Conservation (phyloP, 2,113 vertebrate species). For the Stegastes partitus region DNA sequence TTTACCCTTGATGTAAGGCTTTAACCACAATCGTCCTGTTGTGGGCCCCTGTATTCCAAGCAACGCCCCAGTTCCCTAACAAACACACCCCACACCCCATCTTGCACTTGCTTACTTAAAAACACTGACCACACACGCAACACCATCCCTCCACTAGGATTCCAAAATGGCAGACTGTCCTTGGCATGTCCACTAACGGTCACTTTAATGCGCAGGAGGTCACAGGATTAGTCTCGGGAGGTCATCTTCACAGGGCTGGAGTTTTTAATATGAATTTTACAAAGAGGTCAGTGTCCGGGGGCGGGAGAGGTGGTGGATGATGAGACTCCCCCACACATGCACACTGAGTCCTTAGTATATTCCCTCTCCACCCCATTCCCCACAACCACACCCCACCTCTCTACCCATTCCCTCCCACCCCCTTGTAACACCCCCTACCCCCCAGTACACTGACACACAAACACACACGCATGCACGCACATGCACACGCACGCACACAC, state of each 20-base stretch:
- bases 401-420: slow-evolving; percentile 56
- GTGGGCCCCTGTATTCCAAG: slow-evolving; percentile 34
- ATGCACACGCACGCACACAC: slow-evolving; percentile 15
- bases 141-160: slow-evolving; percentile 31
- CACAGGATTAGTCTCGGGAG: slow-evolving; percentile 81
- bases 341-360: slow-evolving; percentile 59
- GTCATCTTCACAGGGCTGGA: slow-evolving; percentile 77
- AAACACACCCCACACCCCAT: slow-evolving; percentile 35
- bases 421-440: slow-evolving; percentile 26
- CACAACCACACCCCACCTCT: slow-evolving; percentile 47
- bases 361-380: slow-evolving; percentile 45
- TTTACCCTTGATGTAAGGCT: neutral
- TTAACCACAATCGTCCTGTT: slow-evolving; percentile 35
- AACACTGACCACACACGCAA: slow-evolving; percentile 46
- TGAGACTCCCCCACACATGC: slow-evolving; percentile 55
- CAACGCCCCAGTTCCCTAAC: slow-evolving; percentile 43
- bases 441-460: slow-evolving; percentile 5
- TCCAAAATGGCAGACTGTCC: slow-evolving; percentile 76
- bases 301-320: slow-evolving; percentile 65
- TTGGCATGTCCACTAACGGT: slow-evolving; percentile 83
- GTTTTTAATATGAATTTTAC: slow-evolving; percentile 81
- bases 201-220: slow-evolving; percentile 84
- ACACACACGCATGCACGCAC: neutral
- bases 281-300: slow-evolving; percentile 81
- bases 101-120: slow-evolving; percentile 18